A percentile compares a stretch with the other conserved stretches of the same genome.
phyloP scores from a whole-genome alignment of 1,140 invertebrate species.

The Akabosia matsudoensis region DNA sequence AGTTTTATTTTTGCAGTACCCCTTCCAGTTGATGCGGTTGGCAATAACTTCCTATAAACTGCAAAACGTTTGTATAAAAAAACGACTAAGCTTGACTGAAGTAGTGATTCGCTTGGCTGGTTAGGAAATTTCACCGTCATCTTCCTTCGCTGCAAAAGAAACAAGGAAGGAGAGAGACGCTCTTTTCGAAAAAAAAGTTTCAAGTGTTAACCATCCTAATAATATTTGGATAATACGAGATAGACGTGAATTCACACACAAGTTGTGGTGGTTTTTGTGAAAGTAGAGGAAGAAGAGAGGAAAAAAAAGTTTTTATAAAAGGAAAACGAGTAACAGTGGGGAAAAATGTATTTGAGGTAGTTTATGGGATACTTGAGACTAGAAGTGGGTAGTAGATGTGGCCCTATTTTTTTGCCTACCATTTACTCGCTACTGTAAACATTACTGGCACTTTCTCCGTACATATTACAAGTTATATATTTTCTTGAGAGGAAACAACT shows the following conservation, averaged over 20 bases:
- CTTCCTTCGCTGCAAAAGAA: background rate
- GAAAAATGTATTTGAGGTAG: constrained; percentile 14
- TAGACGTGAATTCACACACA: background rate
- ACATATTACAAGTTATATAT: background rate
- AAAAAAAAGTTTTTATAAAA: too few relatives aligned
- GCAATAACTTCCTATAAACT: background rate
- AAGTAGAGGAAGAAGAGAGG: background rate
- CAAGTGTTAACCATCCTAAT: constrained; percentile 19
- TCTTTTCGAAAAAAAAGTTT: background rate
- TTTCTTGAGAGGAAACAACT: background rate
- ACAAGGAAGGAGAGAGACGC: background rate
- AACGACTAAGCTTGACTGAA: background rate
- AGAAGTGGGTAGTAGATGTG: background rate
- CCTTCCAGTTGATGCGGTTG: background rate
- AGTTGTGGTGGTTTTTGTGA: background rate
- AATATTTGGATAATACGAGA: constrained; percentile 22
- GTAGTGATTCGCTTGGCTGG: background rate
- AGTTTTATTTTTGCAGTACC: too few relatives aligned
- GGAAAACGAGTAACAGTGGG: background rate
- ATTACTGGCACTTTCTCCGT: background rate
- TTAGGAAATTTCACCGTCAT: background rate
- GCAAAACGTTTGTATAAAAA: background rate
- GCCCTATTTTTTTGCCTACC: background rate
- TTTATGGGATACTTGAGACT: constrained; percentile 15
- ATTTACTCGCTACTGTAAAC: too few relatives aligned